Evolutionary conservation across 2,113 vertebrate genomes (phyloP), one percentile per base, ranked within the genome.

Genomic region (Myotis brandtii): DNA sequence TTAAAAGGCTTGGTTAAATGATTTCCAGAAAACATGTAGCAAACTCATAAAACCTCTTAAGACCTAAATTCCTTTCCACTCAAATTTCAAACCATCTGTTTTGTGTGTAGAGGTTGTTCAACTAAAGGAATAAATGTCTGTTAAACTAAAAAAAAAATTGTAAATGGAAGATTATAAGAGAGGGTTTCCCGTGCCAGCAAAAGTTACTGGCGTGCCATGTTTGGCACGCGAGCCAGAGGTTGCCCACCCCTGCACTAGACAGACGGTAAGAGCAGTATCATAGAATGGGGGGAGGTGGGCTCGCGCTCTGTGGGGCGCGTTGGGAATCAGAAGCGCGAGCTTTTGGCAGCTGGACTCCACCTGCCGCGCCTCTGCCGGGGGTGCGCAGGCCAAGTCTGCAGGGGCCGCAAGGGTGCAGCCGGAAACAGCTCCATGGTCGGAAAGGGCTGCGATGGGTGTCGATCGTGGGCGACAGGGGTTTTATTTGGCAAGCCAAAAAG

Each of bases 341-440:
- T 50, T 72, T 30, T 1, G 67, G 66, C 25, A 1, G 48, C 7
- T 8, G 5, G 32, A 50, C 76, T 18, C 20, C n/a, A 13, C n/a
- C n/a, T 34, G 12, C 23, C 37, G 3, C 21, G 37, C 23, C 70
- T 25, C 21, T 32, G 50, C 30, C 10, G 17, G 10, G 18, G 21
- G 32, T 54, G 10, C 1, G 76, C 9, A 54, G 50, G 27, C 50
- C 3, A 23, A 37, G n/a, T 80, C 16, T 56, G 77, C n/a, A 27
- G 77, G 17, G 32, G 43, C 12, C 4, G 30, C 32, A 2, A 3
- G 32, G 32, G 32, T 25, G 43, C 30, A 10, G 30, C 27, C 18
- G 2, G 43, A 2, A 50, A 14, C 6, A 23, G 7, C 5, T 10
- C n/a, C 1, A 13, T 30, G 67, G 48, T 27, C 5, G 16, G n/a